phyloP scores from a whole-genome alignment of 2,797 vertebrate genomes.

The Buceros bicornis region DNA sequence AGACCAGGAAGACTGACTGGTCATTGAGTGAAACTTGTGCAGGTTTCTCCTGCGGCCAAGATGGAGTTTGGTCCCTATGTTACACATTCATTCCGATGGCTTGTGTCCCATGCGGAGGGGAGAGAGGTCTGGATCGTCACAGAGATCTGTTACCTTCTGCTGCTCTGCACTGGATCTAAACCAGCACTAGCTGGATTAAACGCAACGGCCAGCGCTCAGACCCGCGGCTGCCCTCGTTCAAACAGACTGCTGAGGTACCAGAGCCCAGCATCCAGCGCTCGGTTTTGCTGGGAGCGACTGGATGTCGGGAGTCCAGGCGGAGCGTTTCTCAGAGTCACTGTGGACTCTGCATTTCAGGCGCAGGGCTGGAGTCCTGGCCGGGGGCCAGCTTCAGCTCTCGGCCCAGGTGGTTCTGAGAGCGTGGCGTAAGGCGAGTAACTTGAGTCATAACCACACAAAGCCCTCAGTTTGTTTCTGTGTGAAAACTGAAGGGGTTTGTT shows the following conservation, averaged over 20 bases:
- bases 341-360: neutral
- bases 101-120: accelerated
- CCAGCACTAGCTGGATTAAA: neutral
- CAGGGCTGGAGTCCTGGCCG: neutral
- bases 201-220: accelerated
- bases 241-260: neutral
- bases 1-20: neutral
- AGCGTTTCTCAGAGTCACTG: neutral
- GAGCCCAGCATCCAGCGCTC: neutral
- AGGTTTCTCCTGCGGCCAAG: neutral
- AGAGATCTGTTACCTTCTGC: neutral
- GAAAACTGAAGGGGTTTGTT: neutral
- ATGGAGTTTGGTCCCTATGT: neutral
- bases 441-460: neutral
- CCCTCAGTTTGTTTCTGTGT: neutral
- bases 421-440: neutral
- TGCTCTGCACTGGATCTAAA: neutral
- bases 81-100: neutral
- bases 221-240: neutral
- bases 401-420: slow-evolving; percentile 22
- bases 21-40: neutral
- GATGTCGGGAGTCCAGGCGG: slow-evolving; percentile 19
- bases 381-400: neutral
- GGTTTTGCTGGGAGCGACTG: slow-evolving; percentile 41
- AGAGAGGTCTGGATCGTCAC: neutral